Percentiles rank a stretch among this genome's conserved stretches.
Evolutionary conservation across 37 sponge, comb jelly and placozoan genomes (phyloP).

Genomic region (Amphimedon queenslandica): DNA sequence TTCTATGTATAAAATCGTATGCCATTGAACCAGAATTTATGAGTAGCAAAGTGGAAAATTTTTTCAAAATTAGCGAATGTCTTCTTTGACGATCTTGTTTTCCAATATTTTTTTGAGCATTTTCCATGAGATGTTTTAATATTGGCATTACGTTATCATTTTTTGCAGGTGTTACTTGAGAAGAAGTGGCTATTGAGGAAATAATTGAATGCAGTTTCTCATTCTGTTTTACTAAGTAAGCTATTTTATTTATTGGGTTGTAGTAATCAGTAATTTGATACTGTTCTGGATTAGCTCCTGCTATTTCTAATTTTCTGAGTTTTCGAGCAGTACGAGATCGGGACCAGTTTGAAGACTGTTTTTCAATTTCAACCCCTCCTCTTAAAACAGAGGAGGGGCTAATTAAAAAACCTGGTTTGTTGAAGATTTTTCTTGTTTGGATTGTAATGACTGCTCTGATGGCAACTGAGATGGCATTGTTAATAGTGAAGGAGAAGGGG

Average conservation of each 20-base stretch:
- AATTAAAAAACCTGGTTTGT: too few relatives aligned
- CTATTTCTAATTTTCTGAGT: background rate
- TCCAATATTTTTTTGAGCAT: background rate
- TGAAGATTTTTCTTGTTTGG: too few relatives aligned
- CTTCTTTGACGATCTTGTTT: background rate
- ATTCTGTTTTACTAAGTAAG: background rate
- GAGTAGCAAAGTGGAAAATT: constrained; percentile 46
- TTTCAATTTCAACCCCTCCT: background rate
- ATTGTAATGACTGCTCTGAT: too few relatives aligned
- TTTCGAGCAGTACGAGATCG: background rate
- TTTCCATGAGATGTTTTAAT: background rate
- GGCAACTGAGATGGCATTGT: too few relatives aligned
- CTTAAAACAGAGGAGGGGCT: background rate
- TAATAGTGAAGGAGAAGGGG: too few relatives aligned
- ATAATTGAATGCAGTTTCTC: background rate
- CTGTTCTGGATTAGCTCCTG: background rate
- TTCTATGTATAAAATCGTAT: constrained; percentile 54
- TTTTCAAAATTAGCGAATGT: constrained; percentile 33
- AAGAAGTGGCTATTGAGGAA: background rate
- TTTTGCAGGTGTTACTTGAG: background rate
- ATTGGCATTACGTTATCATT: background rate
- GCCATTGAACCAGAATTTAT: constrained; percentile 48
- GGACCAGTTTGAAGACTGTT: too few relatives aligned
- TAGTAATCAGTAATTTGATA: background rate
- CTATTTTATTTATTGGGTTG: background rate